A percentile compares a stretch with the other conserved stretches of the same genome.
Conservation (phyloP, 1,140 invertebrate species). For the Achatina immaculata region DNA sequence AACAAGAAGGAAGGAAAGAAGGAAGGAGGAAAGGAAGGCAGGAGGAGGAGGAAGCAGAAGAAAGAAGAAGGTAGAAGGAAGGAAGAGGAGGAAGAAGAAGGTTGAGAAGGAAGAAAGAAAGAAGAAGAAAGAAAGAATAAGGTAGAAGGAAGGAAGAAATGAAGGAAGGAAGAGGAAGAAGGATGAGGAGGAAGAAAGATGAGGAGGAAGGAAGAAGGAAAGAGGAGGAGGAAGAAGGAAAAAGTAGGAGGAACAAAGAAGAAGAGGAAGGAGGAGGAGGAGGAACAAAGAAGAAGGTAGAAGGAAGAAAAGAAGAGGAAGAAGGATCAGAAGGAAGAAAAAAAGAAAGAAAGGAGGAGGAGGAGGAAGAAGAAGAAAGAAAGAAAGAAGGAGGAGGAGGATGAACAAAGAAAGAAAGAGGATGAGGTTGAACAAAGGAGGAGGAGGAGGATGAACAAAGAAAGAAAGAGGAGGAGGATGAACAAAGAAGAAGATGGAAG, state of each 20-base stretch:
- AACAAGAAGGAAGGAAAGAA: neutral
- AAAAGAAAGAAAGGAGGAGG: neutral
- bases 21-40: conserved; percentile 19
- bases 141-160: too few relatives aligned
- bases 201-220: neutral
- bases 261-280: neutral
- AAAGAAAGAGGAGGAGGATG: too few relatives aligned
- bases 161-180: too few relatives aligned
- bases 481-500: neutral
- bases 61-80: too few relatives aligned
- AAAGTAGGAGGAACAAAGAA: neutral
- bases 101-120: too few relatives aligned
- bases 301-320: neutral
- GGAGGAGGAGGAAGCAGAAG: neutral
- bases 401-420: neutral
- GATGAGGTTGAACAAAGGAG: neutral
- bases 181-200: neutral
- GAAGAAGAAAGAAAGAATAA: too few relatives aligned
- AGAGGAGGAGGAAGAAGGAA: neutral
- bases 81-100: too few relatives aligned
- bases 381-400: conserved; percentile 8
- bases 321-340: neutral
- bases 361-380: conserved; percentile 20
- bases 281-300: neutral
- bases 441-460: neutral